Conservation (phyloP, 2,888 invertebrate genomes). For the Creontiades dilutus region DNA sequence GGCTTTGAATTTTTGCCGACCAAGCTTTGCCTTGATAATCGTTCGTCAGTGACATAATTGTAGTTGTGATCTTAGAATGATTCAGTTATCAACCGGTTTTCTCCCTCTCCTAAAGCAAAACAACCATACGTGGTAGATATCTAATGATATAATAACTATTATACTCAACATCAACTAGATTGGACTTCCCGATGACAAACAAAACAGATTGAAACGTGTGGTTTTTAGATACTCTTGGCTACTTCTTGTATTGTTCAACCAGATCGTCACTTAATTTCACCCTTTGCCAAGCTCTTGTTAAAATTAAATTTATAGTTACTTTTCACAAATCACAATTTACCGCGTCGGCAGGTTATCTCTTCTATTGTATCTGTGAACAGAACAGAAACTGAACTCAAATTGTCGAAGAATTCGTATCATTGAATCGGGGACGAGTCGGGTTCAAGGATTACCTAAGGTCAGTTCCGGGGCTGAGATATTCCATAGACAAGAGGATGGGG, state of each 20-base stretch:
- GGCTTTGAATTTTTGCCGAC: background rate
- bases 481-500: background rate
- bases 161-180: background rate
- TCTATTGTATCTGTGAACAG: background rate
- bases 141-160: background rate
- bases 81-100: conserved; percentile 17
- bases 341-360: background rate
- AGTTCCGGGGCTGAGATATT: background rate
- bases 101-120: conserved; percentile 7
- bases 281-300: background rate
- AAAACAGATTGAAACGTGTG: background rate
- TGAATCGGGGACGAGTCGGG: conserved; percentile 1
- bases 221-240: background rate
- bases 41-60: background rate
- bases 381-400: background rate
- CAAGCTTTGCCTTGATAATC: background rate
- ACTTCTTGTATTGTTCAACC: background rate
- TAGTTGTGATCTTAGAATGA: conserved; percentile 35
- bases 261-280: background rate
- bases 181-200: background rate
- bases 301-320: background rate
- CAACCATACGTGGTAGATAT: background rate
- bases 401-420: background rate
- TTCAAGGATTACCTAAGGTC: background rate
- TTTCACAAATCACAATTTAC: background rate